Percentiles rank a stretch among this genome's conserved stretches.
Evolutionary conservation across 2,113 vertebrate genomes (phyloP).

Genomic region (Triplophysa tibetana): DNA sequence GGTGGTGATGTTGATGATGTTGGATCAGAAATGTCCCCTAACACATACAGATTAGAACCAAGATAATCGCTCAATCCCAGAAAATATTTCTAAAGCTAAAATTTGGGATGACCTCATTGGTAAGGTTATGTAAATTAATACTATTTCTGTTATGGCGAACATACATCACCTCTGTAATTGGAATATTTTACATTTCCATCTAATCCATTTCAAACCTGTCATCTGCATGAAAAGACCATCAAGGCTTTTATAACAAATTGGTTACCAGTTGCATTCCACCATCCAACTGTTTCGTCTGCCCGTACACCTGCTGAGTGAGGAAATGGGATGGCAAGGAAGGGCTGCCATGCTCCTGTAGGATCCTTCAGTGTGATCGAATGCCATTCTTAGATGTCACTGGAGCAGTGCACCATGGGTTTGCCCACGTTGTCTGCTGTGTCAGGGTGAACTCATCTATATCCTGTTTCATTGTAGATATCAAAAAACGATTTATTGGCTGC

Average conservation of each 20-base stretch:
- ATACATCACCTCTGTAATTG: not conserved
- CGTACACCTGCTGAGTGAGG: not conserved
- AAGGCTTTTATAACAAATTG: constrained; percentile 21
- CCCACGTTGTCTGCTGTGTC: not conserved
- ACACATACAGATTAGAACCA: too few relatives aligned
- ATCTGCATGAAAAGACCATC: constrained; percentile 21
- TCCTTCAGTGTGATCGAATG: not conserved
- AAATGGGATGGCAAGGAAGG: not conserved
- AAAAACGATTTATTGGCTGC: not conserved
- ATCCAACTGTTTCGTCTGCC: constrained; percentile 14
- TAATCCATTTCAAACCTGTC: constrained; percentile 16
- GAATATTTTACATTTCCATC: not conserved
- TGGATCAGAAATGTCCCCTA: too few relatives aligned
- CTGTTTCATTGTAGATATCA: not conserved
- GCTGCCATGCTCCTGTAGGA: constrained; percentile 3
- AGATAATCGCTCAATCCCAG: too few relatives aligned
- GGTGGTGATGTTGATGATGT: not conserved
- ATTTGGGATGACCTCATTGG: too few relatives aligned
- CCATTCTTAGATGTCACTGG: not conserved
- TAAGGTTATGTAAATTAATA: too few relatives aligned
- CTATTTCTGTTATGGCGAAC: too few relatives aligned
- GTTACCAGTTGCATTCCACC: constrained; percentile 27
- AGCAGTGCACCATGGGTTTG: constrained; percentile 1
- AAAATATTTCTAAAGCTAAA: too few relatives aligned
- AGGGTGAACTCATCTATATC: constrained; percentile 11